These are phyloP conservation scores for Epizoanthus illoricatus DNA, from an alignment of 92 coral and sea anemone species.

Conservation along the genomic window DNA sequence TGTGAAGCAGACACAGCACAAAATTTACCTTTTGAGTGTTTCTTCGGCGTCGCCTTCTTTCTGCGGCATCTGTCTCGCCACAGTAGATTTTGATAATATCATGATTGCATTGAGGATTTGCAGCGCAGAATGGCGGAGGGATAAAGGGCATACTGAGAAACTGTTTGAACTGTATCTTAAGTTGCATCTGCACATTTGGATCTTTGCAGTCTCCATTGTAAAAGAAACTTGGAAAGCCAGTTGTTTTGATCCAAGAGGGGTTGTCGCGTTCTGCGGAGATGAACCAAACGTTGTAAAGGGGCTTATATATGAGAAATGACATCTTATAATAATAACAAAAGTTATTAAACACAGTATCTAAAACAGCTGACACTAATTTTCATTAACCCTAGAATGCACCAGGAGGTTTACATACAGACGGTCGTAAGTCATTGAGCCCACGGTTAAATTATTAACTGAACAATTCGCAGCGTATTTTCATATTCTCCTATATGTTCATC, in stretches of 20 bases:
- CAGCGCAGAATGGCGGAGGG: conserved; percentile 60
- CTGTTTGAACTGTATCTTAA: conserved; percentile 37
- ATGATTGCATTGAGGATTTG: conserved; percentile 35
- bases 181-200: conserved; percentile 53
- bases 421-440: too few relatives aligned
- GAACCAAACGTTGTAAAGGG: background rate
- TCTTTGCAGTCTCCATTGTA: conserved; percentile 76
- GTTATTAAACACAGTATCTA: too few relatives aligned
- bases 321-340: background rate
- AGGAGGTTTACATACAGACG: too few relatives aligned
- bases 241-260: conserved; percentile 40
- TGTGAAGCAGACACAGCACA: too few relatives aligned
- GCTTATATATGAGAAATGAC: background rate
- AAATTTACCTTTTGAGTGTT: conserved; percentile 46
- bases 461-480: too few relatives aligned
- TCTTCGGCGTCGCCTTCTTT: conserved; percentile 54
- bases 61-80: conserved; percentile 55
- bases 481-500: too few relatives aligned
- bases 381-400: too few relatives aligned
- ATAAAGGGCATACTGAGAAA: conserved; percentile 28
- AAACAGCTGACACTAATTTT: too few relatives aligned
- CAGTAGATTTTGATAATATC: conserved; percentile 54
- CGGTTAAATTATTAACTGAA: too few relatives aligned
- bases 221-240: conserved; percentile 42
- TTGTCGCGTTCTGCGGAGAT: conserved; percentile 53